Evolutionary conservation across 2,797 vertebrate species (phyloP).

Genomic region (Chaetodon trifasciatus): DNA sequence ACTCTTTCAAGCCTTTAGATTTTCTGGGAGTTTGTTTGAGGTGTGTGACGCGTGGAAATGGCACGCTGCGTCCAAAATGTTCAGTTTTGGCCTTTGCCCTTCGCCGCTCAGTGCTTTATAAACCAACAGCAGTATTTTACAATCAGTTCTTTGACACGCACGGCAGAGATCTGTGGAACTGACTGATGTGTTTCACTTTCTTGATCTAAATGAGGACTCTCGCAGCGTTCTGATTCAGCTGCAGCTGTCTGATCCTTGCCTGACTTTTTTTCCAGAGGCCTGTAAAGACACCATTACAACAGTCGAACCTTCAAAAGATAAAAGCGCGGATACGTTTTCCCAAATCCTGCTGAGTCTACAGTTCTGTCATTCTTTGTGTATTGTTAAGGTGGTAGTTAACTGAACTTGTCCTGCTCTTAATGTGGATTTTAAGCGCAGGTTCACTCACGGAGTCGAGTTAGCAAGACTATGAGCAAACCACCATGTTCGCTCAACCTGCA

Average conservation of each 20-base stretch:
- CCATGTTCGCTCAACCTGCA: not conserved
- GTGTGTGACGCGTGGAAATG: not conserved
- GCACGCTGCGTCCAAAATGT: not conserved
- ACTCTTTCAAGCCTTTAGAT: not conserved
- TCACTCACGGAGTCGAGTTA: not conserved
- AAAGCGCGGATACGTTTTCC: not conserved
- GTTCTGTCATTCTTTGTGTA: not conserved
- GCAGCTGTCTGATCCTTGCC: conserved; percentile 3
- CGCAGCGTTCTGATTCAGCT: not conserved
- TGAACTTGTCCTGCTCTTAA: not conserved
- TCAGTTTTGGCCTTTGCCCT: not conserved
- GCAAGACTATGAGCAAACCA: not conserved
- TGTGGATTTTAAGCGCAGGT: not conserved
- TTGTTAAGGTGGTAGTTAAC: not conserved
- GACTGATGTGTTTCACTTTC: not conserved
- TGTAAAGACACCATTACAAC: not conserved
- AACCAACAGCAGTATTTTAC: not conserved
- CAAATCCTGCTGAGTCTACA: not conserved
- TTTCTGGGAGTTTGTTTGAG: not conserved
- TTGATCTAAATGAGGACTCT: conserved; percentile 6
- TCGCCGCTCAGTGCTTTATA: not conserved
- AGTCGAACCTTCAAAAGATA: not conserved
- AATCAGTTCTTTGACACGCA: not conserved
- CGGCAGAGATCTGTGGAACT: not conserved
- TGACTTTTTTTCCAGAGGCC: conserved; percentile 5